Percentiles rank a stretch among this genome's conserved stretches.
These are phyloP conservation scores for Myotis lucifugus DNA, from an alignment of 2,113 vertebrate species.

Conservation along the genomic window DNA sequence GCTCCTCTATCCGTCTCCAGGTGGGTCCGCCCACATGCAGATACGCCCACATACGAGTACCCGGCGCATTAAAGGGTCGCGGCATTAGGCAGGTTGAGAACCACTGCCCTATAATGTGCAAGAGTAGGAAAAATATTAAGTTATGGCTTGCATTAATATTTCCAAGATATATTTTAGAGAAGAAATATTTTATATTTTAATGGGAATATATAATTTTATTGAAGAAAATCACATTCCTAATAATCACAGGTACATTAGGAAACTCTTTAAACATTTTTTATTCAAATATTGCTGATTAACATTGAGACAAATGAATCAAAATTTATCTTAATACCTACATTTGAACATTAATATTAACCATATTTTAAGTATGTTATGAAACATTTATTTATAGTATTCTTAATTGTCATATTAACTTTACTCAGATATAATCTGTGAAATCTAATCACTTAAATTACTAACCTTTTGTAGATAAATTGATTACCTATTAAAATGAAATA, in stretches of 20 bases:
- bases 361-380: neutral
- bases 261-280: neutral
- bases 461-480: neutral
- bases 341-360: neutral
- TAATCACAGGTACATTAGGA: neutral
- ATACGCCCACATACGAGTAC: too few species aligned
- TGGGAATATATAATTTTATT: neutral
- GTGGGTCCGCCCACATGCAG: too few species aligned
- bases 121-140: neutral
- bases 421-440: neutral
- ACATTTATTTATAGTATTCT: neutral
- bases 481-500: conserved; percentile 28
- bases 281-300: neutral
- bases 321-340: neutral
- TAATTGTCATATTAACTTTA: neutral
- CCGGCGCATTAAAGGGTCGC: too few species aligned
- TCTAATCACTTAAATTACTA: neutral
- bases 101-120: neutral
- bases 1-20: too few species aligned
- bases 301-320: neutral
- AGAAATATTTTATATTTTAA: neutral
- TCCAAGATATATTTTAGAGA: neutral
- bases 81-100: too few species aligned
- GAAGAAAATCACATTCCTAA: conserved; percentile 1
- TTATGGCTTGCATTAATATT: neutral